phyloP scores from a whole-genome alignment of 92 coral and sea anemone genomes.

The Virgularia gustaviana region DNA sequence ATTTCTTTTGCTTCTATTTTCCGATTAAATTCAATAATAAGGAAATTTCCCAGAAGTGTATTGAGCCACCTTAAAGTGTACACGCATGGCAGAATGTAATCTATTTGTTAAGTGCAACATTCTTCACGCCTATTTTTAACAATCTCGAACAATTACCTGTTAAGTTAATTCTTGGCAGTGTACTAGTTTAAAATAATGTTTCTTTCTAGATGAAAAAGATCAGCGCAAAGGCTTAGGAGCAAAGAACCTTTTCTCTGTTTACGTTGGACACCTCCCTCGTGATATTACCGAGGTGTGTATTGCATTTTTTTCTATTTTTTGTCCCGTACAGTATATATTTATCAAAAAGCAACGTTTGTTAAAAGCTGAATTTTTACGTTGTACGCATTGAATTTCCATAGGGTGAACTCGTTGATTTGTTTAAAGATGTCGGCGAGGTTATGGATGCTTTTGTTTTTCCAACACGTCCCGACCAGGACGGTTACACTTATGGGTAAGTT shows the following conservation, averaged over 20 bases:
- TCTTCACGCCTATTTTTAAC: too few relatives aligned
- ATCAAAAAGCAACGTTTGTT: neutral
- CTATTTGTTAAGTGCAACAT: too few relatives aligned
- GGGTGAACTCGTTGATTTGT: slow-evolving; percentile 70
- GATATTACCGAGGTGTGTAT: slow-evolving; percentile 80
- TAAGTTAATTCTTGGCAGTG: neutral
- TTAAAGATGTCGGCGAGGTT: slow-evolving; percentile 54
- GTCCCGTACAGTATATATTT: too few relatives aligned
- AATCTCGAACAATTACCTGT: neutral
- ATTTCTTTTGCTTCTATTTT: too few relatives aligned
- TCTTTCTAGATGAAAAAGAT: slow-evolving; percentile 4
- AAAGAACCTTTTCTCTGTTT: slow-evolving; percentile 67
- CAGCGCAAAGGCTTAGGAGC: neutral
- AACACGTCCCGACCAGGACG: slow-evolving; percentile 1
- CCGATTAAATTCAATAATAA: too few relatives aligned
- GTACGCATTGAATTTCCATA: slow-evolving; percentile 25
- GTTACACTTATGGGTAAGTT: slow-evolving; percentile 72
- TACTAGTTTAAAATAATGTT: neutral
- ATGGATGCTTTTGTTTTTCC: slow-evolving; percentile 62
- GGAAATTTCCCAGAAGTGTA: too few relatives aligned
- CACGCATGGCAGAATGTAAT: too few relatives aligned
- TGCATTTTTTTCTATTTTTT: too few relatives aligned
- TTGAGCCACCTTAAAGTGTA: too few relatives aligned
- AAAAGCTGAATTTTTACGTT: neutral
- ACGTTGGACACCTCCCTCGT: slow-evolving; percentile 75